Percentiles rank a stretch among this genome's conserved stretches.
Conservation (phyloP, 2,888 invertebrate genomes). For the Adelognathus sp. region DNA sequence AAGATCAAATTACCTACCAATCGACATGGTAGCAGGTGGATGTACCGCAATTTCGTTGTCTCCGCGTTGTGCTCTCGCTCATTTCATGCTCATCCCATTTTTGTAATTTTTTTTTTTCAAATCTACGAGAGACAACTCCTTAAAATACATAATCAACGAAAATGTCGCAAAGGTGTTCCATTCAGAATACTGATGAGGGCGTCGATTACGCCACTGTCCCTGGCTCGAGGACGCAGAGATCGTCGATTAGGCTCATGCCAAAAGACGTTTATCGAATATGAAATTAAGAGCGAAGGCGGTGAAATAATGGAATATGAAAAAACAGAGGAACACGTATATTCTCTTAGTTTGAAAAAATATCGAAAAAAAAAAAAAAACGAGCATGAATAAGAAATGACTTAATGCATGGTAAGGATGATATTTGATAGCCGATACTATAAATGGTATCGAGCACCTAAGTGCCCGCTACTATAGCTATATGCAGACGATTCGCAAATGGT, state of each 20-base stretch:
- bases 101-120: too few relatives aligned
- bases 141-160: too few relatives aligned
- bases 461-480: neutral
- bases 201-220: neutral
- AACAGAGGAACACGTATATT: neutral
- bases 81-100: too few relatives aligned
- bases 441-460: slow-evolving; percentile 46
- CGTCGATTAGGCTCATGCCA: slow-evolving; percentile 16
- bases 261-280: neutral
- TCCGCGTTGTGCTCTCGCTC: too few relatives aligned
- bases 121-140: too few relatives aligned
- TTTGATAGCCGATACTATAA: slow-evolving; percentile 57
- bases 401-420: slow-evolving; percentile 29
- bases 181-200: slow-evolving; percentile 37
- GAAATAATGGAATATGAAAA: neutral
- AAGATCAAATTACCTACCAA: too few relatives aligned
- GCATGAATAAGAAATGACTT: neutral
- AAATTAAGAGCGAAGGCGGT: neutral
- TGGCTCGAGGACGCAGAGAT: slow-evolving; percentile 10
- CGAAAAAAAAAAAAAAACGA: slow-evolving; percentile 1
- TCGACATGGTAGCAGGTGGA: too few relatives aligned
- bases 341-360: too few relatives aligned
- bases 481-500: slow-evolving; percentile 12
- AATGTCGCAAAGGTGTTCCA: too few relatives aligned
- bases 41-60: too few relatives aligned